A percentile compares a stretch with the other conserved stretches of the same genome.
Conservation (phyloP, 2,797 vertebrate species). For the Helostoma temminkii region DNA sequence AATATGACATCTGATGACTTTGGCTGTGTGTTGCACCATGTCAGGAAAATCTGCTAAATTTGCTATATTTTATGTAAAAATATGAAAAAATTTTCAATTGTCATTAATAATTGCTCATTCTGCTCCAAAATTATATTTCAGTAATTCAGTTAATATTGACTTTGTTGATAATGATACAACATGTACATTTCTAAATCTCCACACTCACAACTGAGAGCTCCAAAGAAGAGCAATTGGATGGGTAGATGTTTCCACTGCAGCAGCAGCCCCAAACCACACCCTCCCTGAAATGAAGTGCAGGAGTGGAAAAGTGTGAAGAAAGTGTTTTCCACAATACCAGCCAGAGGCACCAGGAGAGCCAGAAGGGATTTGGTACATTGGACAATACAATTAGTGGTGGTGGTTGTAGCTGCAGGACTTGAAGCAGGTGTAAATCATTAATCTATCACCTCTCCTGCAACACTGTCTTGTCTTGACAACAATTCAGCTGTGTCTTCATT, state of each 20-base stretch:
- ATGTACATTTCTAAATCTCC: slow-evolving; percentile 12
- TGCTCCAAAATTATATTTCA: not conserved
- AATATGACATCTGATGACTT: not conserved
- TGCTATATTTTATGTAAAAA: not conserved
- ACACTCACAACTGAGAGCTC: slow-evolving; percentile 21
- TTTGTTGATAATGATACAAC: not conserved
- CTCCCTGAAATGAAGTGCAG: slow-evolving; percentile 45
- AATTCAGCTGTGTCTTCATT: slow-evolving; percentile 20
- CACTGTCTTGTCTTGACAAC: slow-evolving; percentile 19
- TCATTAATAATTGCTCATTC: not conserved
- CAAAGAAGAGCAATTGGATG: slow-evolving; percentile 38
- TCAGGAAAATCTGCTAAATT: not conserved
- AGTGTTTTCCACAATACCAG: slow-evolving; percentile 65
- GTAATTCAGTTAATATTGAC: not conserved
- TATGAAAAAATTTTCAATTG: not conserved
- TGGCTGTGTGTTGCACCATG: not conserved
- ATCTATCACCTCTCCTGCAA: slow-evolving; percentile 45
- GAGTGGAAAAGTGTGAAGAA: slow-evolving; percentile 69
- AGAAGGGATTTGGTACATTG: slow-evolving; percentile 40
- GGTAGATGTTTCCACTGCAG: slow-evolving; percentile 71
- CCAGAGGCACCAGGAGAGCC: slow-evolving; percentile 71
- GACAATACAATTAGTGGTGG: slow-evolving; percentile 24
- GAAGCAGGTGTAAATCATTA: slow-evolving; percentile 73
- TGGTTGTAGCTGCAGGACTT: slow-evolving; percentile 24
- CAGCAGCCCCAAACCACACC: slow-evolving; percentile 70